These are phyloP conservation scores for Haliclystus octoradiatus DNA, from an alignment of 30 jellyfish, hydroid and myxozoan species.

Conservation along the genomic window DNA sequence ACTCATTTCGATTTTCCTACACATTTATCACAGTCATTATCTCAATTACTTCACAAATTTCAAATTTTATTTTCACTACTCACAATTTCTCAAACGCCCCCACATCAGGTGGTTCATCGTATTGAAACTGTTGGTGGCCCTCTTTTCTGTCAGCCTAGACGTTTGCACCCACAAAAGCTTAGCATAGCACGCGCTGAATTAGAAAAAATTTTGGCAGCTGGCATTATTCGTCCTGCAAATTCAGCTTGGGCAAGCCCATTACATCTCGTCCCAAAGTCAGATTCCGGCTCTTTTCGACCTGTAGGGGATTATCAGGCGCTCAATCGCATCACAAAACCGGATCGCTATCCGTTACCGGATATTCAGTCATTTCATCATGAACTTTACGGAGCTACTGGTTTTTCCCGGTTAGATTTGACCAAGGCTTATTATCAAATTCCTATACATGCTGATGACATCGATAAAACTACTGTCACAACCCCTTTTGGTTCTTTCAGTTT, in stretches of 20 bases:
- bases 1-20: too few relatives aligned
- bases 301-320: conserved; percentile 36
- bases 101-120: conserved; percentile 30
- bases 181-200: conserved; percentile 13
- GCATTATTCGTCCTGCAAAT: conserved; percentile 26
- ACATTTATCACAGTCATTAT: too few relatives aligned
- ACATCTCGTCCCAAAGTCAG: conserved; percentile 38
- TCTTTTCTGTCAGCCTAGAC: conserved; percentile 35
- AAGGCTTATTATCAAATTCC: conserved; percentile 25
- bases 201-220: conserved; percentile 14
- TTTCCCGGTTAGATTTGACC: conserved; percentile 21
- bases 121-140: conserved; percentile 36
- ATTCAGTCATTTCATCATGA: conserved; percentile 4
- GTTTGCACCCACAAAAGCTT: conserved; percentile 27
- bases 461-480: conserved; percentile 14
- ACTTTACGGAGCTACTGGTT: conserved; percentile 9
- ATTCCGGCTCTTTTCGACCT: conserved; percentile 50
- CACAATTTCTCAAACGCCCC: too few relatives aligned
- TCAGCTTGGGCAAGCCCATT: conserved; percentile 39
- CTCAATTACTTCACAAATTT: too few relatives aligned
- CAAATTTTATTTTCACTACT: too few relatives aligned
- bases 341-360: conserved; percentile 18
- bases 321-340: conserved; percentile 21
- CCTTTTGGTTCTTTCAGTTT: conserved; percentile 22
- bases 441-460: conserved; percentile 7